Percentiles rank a stretch among this genome's conserved stretches.
These are phyloP conservation scores for Proctacanthus coquilletti DNA, from an alignment of 1,140 invertebrate species.

Conservation along the genomic window DNA sequence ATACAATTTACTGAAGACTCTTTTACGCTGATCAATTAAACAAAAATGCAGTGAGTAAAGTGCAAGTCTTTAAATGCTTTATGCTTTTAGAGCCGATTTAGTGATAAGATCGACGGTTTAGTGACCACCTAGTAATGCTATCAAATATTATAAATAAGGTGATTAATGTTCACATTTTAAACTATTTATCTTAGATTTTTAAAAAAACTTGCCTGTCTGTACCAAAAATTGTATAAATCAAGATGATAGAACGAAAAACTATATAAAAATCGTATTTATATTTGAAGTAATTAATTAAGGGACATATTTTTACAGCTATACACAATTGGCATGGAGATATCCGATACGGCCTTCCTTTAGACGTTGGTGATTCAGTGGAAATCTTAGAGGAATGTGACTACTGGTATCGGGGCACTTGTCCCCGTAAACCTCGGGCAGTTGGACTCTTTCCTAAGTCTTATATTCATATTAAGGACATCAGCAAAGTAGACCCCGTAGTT, in stretches of 20 bases:
- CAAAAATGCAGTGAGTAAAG: too few species aligned
- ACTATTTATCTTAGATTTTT: background rate
- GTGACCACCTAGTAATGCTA: background rate
- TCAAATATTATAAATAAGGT: background rate
- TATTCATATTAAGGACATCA: constrained; percentile 52
- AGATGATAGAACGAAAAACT: background rate
- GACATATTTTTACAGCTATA: constrained; percentile 47
- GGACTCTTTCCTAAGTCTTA: constrained; percentile 74
- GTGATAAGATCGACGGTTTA: too few species aligned
- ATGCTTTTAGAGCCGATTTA: too few species aligned
- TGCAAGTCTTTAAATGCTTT: too few species aligned
- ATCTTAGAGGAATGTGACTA: constrained; percentile 76
- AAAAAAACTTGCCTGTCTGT: background rate
- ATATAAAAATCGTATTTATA: too few species aligned
- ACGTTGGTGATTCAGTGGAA: constrained; percentile 81
- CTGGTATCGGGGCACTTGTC: constrained; percentile 74
- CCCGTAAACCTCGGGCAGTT: constrained; percentile 56
- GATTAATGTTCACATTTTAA: background rate
- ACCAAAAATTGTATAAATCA: background rate
- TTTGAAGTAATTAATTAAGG: background rate
- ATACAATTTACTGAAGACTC: too few species aligned
- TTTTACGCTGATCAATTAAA: too few species aligned
- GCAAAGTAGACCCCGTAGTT: constrained; percentile 77
- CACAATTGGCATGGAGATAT: constrained; percentile 81
- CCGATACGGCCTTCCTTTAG: constrained; percentile 60